These are phyloP conservation scores for Melanotaenia trifasciata DNA, from an alignment of 2,797 vertebrate genomes.

Conservation along the genomic window DNA sequence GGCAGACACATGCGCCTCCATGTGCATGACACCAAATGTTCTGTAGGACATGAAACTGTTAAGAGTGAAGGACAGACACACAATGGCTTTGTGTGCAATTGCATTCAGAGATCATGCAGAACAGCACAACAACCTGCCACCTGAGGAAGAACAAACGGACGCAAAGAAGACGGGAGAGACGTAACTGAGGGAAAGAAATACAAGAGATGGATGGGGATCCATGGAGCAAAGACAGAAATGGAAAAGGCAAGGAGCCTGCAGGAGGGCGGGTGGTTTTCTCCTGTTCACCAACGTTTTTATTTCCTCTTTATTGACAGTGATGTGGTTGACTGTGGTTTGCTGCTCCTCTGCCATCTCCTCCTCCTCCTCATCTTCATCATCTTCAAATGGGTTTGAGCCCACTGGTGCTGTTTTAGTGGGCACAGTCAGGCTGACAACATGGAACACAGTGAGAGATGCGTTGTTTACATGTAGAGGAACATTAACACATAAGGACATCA, in stretches of 20 bases:
- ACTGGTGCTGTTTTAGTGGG: slow-evolving; percentile 87
- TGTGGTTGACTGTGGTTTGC: slow-evolving; percentile 81
- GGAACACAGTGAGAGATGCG: slow-evolving; percentile 86
- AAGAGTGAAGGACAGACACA: slow-evolving; percentile 55
- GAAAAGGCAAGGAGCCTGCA: slow-evolving; percentile 24
- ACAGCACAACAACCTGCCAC: slow-evolving; percentile 63
- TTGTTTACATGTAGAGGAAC: slow-evolving; percentile 71
- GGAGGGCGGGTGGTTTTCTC: slow-evolving; percentile 42
- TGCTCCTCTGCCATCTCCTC: slow-evolving; percentile 83
- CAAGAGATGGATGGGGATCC: slow-evolving; percentile 27
- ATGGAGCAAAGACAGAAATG: slow-evolving; percentile 40
- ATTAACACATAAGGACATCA: slow-evolving; percentile 19
- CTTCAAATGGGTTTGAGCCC: slow-evolving; percentile 96
- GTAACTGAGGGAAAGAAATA: slow-evolving; percentile 30
- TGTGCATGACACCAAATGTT: slow-evolving; percentile 47
- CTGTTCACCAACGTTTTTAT: slow-evolving; percentile 98
- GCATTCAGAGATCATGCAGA: slow-evolving; percentile 77
- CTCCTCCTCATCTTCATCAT: slow-evolving; percentile 88
- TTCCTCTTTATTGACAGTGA: slow-evolving; percentile 94
- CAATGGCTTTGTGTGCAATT: slow-evolving; percentile 45
- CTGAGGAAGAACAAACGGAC: slow-evolving; percentile 45
- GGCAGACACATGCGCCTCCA: slow-evolving; percentile 35
- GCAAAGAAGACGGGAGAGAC: slow-evolving; percentile 24
- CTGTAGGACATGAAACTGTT: slow-evolving; percentile 51
- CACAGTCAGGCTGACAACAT: slow-evolving; percentile 89